These are phyloP conservation scores for Ranitomeya variabilis DNA, from an alignment of 2,113 vertebrate genomes.

Conservation along the genomic window DNA sequence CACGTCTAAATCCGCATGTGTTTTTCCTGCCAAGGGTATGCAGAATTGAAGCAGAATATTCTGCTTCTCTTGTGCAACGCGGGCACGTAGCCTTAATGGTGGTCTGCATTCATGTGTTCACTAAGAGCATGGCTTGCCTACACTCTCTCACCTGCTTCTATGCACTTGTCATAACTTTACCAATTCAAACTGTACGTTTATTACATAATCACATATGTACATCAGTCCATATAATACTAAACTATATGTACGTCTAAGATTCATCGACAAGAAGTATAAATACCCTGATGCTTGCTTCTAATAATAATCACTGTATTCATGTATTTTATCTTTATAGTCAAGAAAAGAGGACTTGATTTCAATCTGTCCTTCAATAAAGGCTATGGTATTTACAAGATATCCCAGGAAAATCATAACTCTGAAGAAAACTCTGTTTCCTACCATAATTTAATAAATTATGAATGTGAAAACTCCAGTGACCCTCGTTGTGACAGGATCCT, in stretches of 20 bases:
- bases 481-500: conserved; percentile 59
- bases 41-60: too few relatives aligned
- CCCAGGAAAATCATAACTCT: conserved; percentile 70
- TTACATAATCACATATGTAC: too few relatives aligned
- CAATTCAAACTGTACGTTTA: too few relatives aligned
- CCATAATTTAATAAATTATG: conserved; percentile 73
- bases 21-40: too few relatives aligned
- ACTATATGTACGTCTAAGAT: not conserved
- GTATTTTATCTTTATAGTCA: conserved; percentile 70
- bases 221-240: not conserved
- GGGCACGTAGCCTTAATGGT: too few relatives aligned
- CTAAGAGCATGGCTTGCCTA: too few relatives aligned
- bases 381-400: conserved; percentile 86
- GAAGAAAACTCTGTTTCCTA: conserved; percentile 69
- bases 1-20: too few relatives aligned
- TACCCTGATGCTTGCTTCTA: not conserved
- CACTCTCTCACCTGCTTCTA: too few relatives aligned
- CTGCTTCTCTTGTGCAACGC: too few relatives aligned
- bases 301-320: not conserved
- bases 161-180: too few relatives aligned
- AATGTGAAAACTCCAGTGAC: conserved; percentile 64
- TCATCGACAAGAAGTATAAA: not conserved
- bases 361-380: conserved; percentile 90
- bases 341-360: conserved; percentile 86
- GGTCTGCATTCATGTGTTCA: too few relatives aligned